These are phyloP conservation scores for Trematomus loennbergii DNA, from an alignment of 2,113 vertebrate species.

Conservation along the genomic window DNA sequence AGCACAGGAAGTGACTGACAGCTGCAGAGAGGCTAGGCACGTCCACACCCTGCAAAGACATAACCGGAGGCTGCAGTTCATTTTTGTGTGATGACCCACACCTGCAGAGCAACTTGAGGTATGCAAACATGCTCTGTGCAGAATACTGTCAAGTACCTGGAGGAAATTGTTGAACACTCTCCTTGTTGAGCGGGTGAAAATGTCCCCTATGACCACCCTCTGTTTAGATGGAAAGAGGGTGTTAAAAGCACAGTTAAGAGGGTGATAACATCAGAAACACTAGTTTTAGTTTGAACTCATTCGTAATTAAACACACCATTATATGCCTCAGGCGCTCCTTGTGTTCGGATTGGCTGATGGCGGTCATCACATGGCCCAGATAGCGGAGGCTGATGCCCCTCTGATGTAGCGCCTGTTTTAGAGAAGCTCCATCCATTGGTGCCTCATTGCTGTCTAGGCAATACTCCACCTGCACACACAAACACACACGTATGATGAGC, in stretches of 20 bases:
- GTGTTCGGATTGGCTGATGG: slow-evolving; percentile 79
- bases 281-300: not conserved
- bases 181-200: slow-evolving; percentile 82
- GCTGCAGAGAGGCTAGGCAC: slow-evolving; percentile 83
- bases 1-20: slow-evolving; percentile 87
- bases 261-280: not conserved
- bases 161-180: slow-evolving; percentile 84
- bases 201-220: slow-evolving; percentile 80
- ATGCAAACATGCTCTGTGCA: not conserved
- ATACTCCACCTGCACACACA: slow-evolving; percentile 76
- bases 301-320: slow-evolving; percentile 67
- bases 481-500: slow-evolving; percentile 20
- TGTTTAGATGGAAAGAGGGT: slow-evolving; percentile 52
- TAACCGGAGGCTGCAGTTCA: not conserved
- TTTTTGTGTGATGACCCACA: not conserved
- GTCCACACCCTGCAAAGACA: slow-evolving; percentile 81
- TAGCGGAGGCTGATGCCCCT: slow-evolving; percentile 87
- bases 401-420: slow-evolving; percentile 82
- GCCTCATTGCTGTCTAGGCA: slow-evolving; percentile 76
- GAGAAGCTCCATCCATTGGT: slow-evolving; percentile 83
- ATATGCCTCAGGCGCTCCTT: slow-evolving; percentile 82
- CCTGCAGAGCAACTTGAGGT: not conserved
- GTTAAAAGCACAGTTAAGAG: not conserved
- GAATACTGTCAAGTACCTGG: slow-evolving; percentile 75
- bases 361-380: slow-evolving; percentile 80